A percentile compares a stretch with the other conserved stretches of the same genome.
Conservation (phyloP, 1,140 invertebrate species). For the Drosophila albomicans region DNA sequence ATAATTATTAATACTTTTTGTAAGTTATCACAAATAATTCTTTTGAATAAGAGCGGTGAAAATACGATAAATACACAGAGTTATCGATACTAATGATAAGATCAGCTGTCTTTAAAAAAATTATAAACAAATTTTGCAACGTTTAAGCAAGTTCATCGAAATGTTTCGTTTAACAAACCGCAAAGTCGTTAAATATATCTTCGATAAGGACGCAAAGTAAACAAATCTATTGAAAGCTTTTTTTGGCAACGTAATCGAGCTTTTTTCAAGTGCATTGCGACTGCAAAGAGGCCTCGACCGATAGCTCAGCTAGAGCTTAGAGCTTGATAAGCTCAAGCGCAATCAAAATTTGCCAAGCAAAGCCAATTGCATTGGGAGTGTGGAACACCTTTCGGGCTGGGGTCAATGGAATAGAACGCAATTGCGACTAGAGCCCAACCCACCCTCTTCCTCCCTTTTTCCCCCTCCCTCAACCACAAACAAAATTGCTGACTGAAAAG, state of each 20-base stretch:
- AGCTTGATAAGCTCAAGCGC: conserved; percentile 16
- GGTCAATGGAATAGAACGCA: conserved; percentile 55
- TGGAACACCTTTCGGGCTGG: conserved; percentile 9
- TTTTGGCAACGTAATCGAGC: neutral
- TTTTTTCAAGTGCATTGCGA: neutral
- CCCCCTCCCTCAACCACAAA: neutral
- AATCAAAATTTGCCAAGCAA: conserved; percentile 20
- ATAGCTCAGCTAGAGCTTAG: conserved; percentile 15
- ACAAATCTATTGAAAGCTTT: neutral
- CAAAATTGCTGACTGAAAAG: conserved; percentile 26
- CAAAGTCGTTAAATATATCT: no score
- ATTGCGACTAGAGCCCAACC: conserved; percentile 17
- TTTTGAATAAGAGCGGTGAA: no score
- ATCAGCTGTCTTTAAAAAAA: no score
- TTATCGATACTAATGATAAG: no score
- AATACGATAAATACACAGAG: no score
- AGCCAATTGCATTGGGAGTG: conserved; percentile 22
- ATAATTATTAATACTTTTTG: no score
- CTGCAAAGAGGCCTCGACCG: neutral
- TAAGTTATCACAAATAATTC: no score
- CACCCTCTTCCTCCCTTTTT: no score
- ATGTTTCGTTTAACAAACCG: no score
- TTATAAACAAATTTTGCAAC: no score
- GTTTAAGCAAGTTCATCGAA: no score
- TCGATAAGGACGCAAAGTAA: no score